Evolutionary conservation across 2,888 invertebrate genomes (phyloP), one percentile per base, ranked within the genome.

Genomic region (Prostheceraeus crozeri): DNA sequence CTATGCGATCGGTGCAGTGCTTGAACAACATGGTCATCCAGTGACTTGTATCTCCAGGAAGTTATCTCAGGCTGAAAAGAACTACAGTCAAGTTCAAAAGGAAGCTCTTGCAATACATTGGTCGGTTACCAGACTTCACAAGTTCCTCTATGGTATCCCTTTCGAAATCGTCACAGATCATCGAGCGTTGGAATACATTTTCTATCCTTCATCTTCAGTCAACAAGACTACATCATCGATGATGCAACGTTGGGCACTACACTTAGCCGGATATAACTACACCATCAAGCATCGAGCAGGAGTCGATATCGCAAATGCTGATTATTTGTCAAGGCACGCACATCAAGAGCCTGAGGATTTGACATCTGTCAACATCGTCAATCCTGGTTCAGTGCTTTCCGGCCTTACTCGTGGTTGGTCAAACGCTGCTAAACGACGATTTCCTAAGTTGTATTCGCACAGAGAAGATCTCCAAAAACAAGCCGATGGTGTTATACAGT

Each of bases 11-110:
- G 48, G 23, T 48, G 48, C 25, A 25, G 28, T 48, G 27, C 28
- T 48, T 28, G 48, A 48, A 48, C 48, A 48, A 30, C n/a, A 48
- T 48, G 48, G 48, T 30, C 25, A 48, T 48, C 19, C 48, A 28
- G 28, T 48, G n/a, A 48, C 28, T 48, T 48, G 48, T 48, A 16
- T 48, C 4, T 48, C 25, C 4, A 19, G 25, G 14, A 48, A 4
- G 19, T 48, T 48, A 30, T 19, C 48, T 25, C 23, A 48, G 28
- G 14, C 25, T 40, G 40, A 48, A 16, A 48, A 21, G 28, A 30
- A 30, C 23, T 48, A 48, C 14, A 48, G 48, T 14, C 25, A 48
- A 48, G 28, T 30, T 19, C 48, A 48, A 16, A 48, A 48, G 25
- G 48, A 48, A 19, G 25, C 48, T 23, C 48, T 48, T 11, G 48